phyloP scores from a whole-genome alignment of 1,140 invertebrate species.

The Eupeodes corollae region DNA sequence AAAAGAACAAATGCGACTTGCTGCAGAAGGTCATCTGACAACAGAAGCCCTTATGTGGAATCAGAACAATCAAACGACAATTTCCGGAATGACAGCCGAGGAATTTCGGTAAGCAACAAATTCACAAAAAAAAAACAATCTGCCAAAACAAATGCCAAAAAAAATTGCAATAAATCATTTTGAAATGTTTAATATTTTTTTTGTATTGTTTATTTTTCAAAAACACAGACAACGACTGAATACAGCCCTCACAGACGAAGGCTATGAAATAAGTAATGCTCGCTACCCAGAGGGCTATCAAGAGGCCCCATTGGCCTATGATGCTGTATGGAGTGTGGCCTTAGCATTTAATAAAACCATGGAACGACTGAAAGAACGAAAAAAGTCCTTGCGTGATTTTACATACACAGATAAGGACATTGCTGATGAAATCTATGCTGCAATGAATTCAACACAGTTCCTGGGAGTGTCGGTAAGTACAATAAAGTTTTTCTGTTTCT shows the following conservation, averaged over 20 bases:
- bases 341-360: constrained; percentile 95
- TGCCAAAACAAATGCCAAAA: neutral
- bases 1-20: constrained; percentile 78
- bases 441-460: constrained; percentile 95
- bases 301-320: constrained; percentile 96
- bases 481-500: too few relatives aligned
- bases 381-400: constrained; percentile 83
- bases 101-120: constrained; percentile 50
- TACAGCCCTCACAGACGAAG: constrained; percentile 59
- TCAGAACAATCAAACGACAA: constrained; percentile 79
- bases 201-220: neutral
- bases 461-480: constrained; percentile 87
- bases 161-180: neutral
- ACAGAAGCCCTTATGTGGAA: constrained; percentile 98
- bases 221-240: constrained; percentile 65
- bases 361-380: constrained; percentile 64
- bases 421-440: constrained; percentile 88
- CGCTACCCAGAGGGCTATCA: constrained; percentile 89
- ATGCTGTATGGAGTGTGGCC: constrained; percentile 96
- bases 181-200: neutral
- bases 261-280: constrained; percentile 70
- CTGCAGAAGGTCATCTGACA: constrained; percentile 93
- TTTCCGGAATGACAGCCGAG: constrained; percentile 82
- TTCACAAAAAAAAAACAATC: neutral
- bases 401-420: constrained; percentile 94